Evolutionary conservation across 2,797 vertebrate genomes (phyloP).

Genomic region (Coilia nasus): DNA sequence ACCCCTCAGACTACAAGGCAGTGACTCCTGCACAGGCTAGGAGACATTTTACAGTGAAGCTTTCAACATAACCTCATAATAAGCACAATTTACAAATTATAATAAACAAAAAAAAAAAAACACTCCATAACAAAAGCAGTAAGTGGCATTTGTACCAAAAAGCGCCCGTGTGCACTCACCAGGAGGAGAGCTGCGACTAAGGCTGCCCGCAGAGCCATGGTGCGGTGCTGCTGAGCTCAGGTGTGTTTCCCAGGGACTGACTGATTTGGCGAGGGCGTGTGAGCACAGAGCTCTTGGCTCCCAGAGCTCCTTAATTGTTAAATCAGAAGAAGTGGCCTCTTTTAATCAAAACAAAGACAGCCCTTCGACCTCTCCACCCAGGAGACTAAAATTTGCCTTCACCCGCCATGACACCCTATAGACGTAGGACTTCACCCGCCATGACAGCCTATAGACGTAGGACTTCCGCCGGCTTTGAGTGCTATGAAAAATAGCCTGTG

Average conservation of each 20-base stretch:
- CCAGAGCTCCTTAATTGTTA: conserved; percentile 60
- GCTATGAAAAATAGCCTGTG: not conserved
- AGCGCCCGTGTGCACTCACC: conserved; percentile 62
- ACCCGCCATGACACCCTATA: conserved; percentile 2
- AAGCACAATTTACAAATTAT: not conserved
- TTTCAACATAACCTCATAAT: not conserved
- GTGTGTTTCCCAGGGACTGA: conserved; percentile 39
- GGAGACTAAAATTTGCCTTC: conserved; percentile 63
- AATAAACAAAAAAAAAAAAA: not conserved
- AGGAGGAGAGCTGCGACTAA: conserved; percentile 57
- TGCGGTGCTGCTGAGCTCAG: conserved; percentile 38
- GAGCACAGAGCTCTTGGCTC: not conserved
- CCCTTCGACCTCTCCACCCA: conserved; percentile 43
- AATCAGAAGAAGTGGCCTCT: conserved; percentile 69
- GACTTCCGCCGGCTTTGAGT: not conserved
- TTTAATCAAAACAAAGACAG: conserved; percentile 60
- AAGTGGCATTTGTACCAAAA: not conserved
- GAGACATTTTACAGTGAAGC: not conserved
- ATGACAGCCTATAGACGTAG: not conserved
- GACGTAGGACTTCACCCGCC: not conserved
- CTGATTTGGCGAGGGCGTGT: conserved; percentile 33
- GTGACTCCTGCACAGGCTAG: not conserved
- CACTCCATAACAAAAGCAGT: not conserved
- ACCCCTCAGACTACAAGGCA: not conserved
- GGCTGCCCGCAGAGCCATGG: conserved; percentile 64